Percentiles rank a stretch among this genome's conserved stretches.
Conservation (phyloP, 1,140 invertebrate genomes). For the Pseudoatta argentina region DNA sequence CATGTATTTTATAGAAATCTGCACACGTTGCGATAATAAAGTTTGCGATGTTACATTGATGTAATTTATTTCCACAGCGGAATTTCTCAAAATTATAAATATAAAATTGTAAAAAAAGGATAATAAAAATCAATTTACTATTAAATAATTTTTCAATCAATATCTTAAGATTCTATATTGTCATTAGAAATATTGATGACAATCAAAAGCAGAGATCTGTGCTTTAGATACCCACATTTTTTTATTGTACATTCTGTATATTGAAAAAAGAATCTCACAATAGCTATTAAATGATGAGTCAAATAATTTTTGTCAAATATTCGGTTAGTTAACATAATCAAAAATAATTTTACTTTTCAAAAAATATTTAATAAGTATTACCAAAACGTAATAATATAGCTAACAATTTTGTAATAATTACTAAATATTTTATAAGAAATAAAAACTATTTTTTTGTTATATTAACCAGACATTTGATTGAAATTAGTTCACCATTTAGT, state of each 20-base stretch:
- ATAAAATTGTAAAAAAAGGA: not conserved
- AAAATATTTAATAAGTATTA: too few relatives aligned
- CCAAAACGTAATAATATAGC: too few relatives aligned
- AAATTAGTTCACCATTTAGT: too few relatives aligned
- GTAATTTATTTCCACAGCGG: not conserved
- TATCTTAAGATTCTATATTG: not conserved
- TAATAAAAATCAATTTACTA: not conserved
- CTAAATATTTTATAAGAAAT: too few relatives aligned
- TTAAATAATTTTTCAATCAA: not conserved
- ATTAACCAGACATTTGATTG: too few relatives aligned
- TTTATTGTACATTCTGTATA: not conserved
- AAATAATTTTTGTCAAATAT: too few relatives aligned
- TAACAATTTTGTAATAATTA: too few relatives aligned
- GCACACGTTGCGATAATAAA: conserved; percentile 16
- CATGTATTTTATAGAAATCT: not conserved
- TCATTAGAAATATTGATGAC: not conserved
- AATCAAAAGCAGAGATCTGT: too few relatives aligned
- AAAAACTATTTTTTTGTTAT: too few relatives aligned
- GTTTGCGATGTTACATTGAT: not conserved
- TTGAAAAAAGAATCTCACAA: not conserved
- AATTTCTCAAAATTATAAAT: not conserved
- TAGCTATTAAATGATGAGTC: too few relatives aligned
- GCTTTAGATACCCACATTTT: not conserved
- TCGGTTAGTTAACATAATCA: too few relatives aligned
- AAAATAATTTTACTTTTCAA: too few relatives aligned